Evolutionary conservation across 1,140 invertebrate genomes (phyloP).

Genomic region (Drosophila repleta): DNA sequence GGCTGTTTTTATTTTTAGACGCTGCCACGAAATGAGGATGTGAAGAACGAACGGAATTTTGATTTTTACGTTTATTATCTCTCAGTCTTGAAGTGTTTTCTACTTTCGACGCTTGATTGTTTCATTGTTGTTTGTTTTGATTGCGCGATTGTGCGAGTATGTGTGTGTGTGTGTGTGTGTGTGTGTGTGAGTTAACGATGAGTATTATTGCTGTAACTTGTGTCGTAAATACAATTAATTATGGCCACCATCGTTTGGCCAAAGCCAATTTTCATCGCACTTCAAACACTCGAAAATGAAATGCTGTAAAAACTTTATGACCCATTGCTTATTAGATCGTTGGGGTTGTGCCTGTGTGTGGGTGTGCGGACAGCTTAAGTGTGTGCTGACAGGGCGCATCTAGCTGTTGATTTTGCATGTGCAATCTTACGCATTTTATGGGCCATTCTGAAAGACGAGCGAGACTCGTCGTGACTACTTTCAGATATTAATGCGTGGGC

Average conservation of each 20-base stretch:
- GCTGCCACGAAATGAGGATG: conserved; percentile 38
- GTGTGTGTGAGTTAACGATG: conserved; percentile 48
- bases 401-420: conserved; percentile 13
- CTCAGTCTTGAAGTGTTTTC: conserved; percentile 28
- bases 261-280: conserved; percentile 20
- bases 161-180: conserved; percentile 15
- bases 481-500: neutral
- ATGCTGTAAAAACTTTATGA: conserved; percentile 65
- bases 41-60: conserved; percentile 41
- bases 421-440: conserved; percentile 22
- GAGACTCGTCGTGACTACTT: neutral
- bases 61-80: conserved; percentile 55
- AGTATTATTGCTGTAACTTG: conserved; percentile 58
- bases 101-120: conserved; percentile 43
- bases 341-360: conserved; percentile 2
- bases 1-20: conserved; percentile 60
- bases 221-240: conserved; percentile 70
- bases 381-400: conserved; percentile 35
- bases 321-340: conserved; percentile 25
- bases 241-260: conserved; percentile 26
- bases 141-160: conserved; percentile 8
- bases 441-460: neutral
- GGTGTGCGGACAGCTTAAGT: conserved; percentile 13
- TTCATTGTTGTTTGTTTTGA: conserved; percentile 47
- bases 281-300: conserved; percentile 47